Conservation (phyloP, 2,113 vertebrate genomes). For the Etheostoma spectabile region DNA sequence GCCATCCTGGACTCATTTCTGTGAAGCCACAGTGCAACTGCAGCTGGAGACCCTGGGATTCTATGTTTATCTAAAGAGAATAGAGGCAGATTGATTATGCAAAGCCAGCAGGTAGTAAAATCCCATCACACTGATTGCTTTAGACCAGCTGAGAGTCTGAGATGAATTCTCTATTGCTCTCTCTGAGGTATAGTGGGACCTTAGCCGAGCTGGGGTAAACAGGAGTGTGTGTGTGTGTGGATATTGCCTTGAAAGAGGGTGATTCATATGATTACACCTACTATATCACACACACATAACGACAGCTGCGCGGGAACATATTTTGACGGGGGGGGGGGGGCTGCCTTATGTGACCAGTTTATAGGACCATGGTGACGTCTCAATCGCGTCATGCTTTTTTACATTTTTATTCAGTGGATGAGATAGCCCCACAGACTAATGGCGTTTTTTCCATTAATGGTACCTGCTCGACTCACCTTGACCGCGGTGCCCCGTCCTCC, state of each 20-base stretch:
- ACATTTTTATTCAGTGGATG: too few species aligned
- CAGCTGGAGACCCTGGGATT: conserved; percentile 64
- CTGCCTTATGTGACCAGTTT: too few species aligned
- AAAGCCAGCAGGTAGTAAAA: conserved; percentile 64
- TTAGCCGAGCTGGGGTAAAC: conserved; percentile 40
- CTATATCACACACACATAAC: conserved; percentile 2
- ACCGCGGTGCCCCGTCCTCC: too few species aligned
- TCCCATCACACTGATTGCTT: conserved; percentile 71
- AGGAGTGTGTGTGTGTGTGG: conserved; percentile 25
- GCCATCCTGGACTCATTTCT: conserved; percentile 56
- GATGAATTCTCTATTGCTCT: conserved; percentile 62
- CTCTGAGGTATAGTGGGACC: conserved; percentile 38
- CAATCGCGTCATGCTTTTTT: too few species aligned
- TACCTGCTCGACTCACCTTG: too few species aligned
- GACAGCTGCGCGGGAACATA: neutral
- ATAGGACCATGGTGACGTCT: too few species aligned
- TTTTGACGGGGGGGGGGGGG: too few species aligned
- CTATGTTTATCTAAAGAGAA: conserved; percentile 73
- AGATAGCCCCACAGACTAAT: too few species aligned
- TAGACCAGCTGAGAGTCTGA: conserved; percentile 69
- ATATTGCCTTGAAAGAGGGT: conserved; percentile 8
- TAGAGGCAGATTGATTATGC: conserved; percentile 73
- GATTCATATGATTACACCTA: conserved; percentile 57
- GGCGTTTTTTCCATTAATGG: too few species aligned
- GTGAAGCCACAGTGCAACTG: conserved; percentile 33